Evolutionary conservation across 1,140 invertebrate species (phyloP), one percentile per base, ranked within the genome.

Genomic region (Neodiprion virginianus): DNA sequence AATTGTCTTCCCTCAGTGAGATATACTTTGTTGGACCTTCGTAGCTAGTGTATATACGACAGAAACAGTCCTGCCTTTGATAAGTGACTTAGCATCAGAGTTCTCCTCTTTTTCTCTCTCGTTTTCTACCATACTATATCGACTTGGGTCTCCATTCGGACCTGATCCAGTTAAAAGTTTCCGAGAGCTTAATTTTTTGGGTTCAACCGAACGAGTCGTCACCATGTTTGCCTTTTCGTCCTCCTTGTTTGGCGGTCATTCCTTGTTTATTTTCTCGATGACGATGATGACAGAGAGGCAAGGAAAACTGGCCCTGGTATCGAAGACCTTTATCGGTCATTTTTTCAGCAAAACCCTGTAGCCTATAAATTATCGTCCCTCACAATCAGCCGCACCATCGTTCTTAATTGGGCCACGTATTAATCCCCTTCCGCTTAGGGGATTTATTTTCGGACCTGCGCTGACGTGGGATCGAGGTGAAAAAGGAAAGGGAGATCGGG

Each of bases 391-490:
- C 53, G 8, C n/a, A 61, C 53, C 11, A 61, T 61, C 53, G 53
- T 61, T 61, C 53, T 61, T 61, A 61, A 61, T 61, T 61, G 53
- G 53, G 53, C 53, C 53, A 61, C 53, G 53, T 61, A 61, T 61
- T 61, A 61, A 61, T 61, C 53, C 53, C 53, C 53, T 61, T 61
- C 53, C 53, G 53, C 53, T 17, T 17, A 61, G 53, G 53, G 53
- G 53, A 61, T 61, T 61, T 61, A 61, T 61, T 61, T 61, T 61
- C 53, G 8, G 53, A 61, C 53, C 53, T 61, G 11, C 7, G 28
- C 28, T 14, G 53, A 61, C 53, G 53, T 61, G 53, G n/a, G 53
- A 61, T 61, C 11, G 53, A 61, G n/a, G 53, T 14, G n/a, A 8
- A 61, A 61, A 61, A 8, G n/a, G n/a, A 40, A 40, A 40, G 28